Conservation (phyloP, 2,888 invertebrate species). For the Drosophila nr. perissopoda region DNA sequence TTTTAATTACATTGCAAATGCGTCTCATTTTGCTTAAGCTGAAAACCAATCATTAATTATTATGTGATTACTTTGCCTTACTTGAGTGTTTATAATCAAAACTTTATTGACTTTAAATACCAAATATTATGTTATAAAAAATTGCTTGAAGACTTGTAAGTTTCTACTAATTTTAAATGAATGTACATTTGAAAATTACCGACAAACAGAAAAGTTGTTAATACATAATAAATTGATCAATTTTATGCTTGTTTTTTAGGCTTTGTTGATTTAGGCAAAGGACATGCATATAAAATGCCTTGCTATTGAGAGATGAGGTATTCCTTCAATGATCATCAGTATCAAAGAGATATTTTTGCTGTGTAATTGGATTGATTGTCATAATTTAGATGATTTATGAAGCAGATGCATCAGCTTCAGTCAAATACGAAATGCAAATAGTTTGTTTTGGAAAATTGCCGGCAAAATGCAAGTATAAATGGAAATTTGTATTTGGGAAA, state of each 20-base stretch:
- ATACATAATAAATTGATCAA: not conserved
- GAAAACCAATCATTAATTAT: slow-evolving; percentile 30
- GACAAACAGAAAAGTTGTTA: not conserved
- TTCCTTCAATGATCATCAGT: not conserved
- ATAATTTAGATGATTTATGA: slow-evolving; percentile 11
- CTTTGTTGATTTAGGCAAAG: not conserved
- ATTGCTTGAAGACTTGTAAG: not conserved
- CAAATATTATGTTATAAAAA: too few relatives aligned
- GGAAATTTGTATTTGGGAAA: slow-evolving; percentile 17
- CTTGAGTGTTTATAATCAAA: slow-evolving; percentile 6
- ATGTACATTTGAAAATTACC: not conserved
- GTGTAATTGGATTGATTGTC: slow-evolving; percentile 38
- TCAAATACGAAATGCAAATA: slow-evolving; percentile 7
- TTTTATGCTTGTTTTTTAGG: too few relatives aligned
- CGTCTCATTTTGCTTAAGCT: slow-evolving; percentile 19
- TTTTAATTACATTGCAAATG: slow-evolving; percentile 45
- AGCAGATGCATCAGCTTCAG: slow-evolving; percentile 14
- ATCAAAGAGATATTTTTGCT: not conserved
- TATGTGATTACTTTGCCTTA: slow-evolving; percentile 31
- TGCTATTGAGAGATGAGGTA: not conserved
- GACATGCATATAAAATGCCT: not conserved
- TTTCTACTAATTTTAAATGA: not conserved
- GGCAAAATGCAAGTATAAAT: not conserved
- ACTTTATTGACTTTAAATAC: not conserved
- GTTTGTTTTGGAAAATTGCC: slow-evolving; percentile 1